Percentiles rank a stretch among this genome's conserved stretches.
Conservation (phyloP, 1,140 invertebrate genomes). For the Lamellibrachia luymesi region DNA sequence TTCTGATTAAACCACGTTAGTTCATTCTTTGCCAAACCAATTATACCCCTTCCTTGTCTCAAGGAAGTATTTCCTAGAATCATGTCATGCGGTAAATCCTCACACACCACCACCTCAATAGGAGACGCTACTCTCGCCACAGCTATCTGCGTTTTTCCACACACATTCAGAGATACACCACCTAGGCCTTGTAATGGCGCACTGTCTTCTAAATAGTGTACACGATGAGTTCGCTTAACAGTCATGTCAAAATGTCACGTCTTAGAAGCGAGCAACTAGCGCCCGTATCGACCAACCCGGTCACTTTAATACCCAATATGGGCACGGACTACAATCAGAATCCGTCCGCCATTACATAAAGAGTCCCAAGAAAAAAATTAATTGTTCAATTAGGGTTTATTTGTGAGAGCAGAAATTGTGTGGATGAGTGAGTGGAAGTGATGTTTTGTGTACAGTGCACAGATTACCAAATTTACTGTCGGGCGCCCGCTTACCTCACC, state of each 20-base stretch:
- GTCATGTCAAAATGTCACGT: background rate
- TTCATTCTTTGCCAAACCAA: background rate
- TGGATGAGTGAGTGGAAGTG: too few species aligned
- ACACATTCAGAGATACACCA: background rate
- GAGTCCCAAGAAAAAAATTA: too few species aligned
- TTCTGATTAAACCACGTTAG: background rate
- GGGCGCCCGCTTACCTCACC: too few species aligned
- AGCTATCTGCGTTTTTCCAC: background rate
- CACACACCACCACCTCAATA: background rate
- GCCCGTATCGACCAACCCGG: background rate
- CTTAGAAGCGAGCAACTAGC: background rate
- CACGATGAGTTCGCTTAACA: background rate
- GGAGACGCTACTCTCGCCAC: background rate
- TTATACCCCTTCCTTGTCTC: background rate
- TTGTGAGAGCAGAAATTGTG: too few species aligned
- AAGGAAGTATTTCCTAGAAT: background rate
- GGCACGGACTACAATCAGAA: too few species aligned
- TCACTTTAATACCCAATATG: background rate
- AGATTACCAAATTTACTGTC: too few species aligned
- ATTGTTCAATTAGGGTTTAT: too few species aligned
- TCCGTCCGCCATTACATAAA: too few species aligned
- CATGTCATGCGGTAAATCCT: background rate
- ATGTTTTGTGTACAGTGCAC: too few species aligned
- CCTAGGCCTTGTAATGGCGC: background rate
- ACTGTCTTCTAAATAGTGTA: background rate